Percentiles rank a stretch among this genome's conserved stretches.
phyloP scores from a whole-genome alignment of 1,140 invertebrate genomes.

The Cyrtorhinus lividipennis region DNA sequence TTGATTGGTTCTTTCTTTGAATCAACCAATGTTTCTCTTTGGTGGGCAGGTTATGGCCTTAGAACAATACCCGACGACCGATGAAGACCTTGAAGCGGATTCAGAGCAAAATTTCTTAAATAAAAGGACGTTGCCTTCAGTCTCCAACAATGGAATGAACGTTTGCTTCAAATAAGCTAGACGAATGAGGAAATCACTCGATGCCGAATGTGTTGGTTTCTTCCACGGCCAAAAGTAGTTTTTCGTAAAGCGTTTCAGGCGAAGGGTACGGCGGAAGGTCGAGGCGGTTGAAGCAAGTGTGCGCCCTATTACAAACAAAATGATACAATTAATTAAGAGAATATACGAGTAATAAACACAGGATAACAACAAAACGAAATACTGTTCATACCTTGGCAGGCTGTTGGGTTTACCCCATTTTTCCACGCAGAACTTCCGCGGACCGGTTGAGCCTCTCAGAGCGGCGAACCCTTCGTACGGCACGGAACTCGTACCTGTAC shows the following conservation, averaged over 20 bases:
- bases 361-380: no score
- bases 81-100: no score
- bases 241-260: conserved; percentile 83
- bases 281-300: conserved; percentile 94
- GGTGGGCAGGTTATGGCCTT: no score
- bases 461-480: conserved; percentile 95
- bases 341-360: conserved; percentile 15
- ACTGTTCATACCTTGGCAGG: conserved; percentile 61
- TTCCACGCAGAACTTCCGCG: conserved; percentile 93
- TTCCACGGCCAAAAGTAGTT: conserved; percentile 85
- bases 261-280: conserved; percentile 92
- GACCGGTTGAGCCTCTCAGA: conserved; percentile 84
- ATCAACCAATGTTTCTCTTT: no score
- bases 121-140: no score
- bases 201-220: conserved; percentile 97
- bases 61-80: no score
- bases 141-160: no score
- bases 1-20: no score
- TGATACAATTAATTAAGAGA: no score
- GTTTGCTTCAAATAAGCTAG: no score
- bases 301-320: conserved; percentile 52
- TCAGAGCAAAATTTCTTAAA: no score
- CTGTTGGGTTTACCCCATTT: conserved; percentile 94
- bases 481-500: conserved; percentile 43
- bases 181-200: conserved; percentile 61